A percentile compares a stretch with the other conserved stretches of the same genome.
These are phyloP conservation scores for Nebria ingens DNA, from an alignment of 1,140 invertebrate species.

Conservation along the genomic window DNA sequence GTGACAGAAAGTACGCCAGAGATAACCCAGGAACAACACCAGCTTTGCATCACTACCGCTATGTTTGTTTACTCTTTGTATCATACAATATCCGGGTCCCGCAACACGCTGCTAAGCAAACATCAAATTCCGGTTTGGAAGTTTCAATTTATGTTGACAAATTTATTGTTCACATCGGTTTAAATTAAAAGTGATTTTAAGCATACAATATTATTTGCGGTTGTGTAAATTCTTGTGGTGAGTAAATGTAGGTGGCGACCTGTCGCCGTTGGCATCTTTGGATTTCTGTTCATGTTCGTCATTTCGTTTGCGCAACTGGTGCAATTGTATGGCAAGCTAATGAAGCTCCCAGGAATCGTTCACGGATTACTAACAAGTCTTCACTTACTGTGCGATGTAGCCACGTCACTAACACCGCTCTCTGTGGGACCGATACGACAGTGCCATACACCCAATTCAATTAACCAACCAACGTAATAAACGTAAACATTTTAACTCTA, in stretches of 20 bases:
- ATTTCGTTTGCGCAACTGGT: neutral
- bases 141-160: neutral
- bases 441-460: neutral
- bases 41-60: neutral
- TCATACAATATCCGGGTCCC: neutral
- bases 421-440: neutral
- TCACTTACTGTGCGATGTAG: too few relatives aligned
- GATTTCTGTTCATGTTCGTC: too few relatives aligned
- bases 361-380: neutral
- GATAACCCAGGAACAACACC: too few relatives aligned
- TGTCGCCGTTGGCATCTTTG: too few relatives aligned
- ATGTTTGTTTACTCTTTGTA: conserved; percentile 3
- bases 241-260: too few relatives aligned
- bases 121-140: neutral
- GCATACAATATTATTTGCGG: too few relatives aligned
- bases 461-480: neutral
- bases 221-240: too few relatives aligned
- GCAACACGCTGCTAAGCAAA: neutral
- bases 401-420: too few relatives aligned
- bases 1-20: neutral
- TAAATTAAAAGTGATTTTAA: too few relatives aligned
- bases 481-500: neutral
- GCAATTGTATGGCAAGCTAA: neutral
- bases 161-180: too few relatives aligned
- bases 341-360: neutral